Conservation (phyloP, 2,797 vertebrate genomes). For the Arrhamphus sclerolepis region DNA sequence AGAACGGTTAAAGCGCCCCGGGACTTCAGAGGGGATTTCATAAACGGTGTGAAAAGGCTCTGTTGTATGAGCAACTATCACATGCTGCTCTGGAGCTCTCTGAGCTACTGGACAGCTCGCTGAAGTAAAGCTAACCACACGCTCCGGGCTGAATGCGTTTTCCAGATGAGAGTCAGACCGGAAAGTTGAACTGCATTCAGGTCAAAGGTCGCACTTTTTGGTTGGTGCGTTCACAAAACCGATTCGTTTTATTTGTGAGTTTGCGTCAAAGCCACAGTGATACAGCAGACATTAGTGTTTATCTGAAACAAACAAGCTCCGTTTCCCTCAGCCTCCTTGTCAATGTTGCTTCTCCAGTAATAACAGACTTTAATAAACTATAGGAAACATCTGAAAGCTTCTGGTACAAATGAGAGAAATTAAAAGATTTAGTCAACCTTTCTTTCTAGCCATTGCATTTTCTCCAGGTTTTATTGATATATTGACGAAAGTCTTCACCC, state of each 20-base stretch:
- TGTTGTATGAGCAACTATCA: constrained; percentile 59
- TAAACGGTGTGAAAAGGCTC: constrained; percentile 51
- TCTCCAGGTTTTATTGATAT: too few species aligned
- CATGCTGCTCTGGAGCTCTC: constrained; percentile 48
- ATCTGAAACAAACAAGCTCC: too few species aligned
- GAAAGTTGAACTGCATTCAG: background rate
- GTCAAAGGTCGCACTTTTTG: background rate
- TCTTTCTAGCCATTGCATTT: too few species aligned
- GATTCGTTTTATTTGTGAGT: background rate
- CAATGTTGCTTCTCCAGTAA: too few species aligned
- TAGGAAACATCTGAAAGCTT: too few species aligned
- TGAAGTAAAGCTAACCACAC: too few species aligned
- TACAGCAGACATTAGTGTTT: background rate
- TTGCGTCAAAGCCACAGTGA: background rate
- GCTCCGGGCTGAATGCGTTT: background rate
- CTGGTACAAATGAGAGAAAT: too few species aligned
- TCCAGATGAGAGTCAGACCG: constrained; percentile 16
- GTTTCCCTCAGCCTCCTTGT: too few species aligned
- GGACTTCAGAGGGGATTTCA: constrained; percentile 50
- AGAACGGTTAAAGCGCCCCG: constrained; percentile 29
- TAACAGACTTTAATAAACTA: too few species aligned
- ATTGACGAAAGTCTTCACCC: too few species aligned
- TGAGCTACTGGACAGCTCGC: background rate
- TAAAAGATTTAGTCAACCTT: too few species aligned
- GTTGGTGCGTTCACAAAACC: background rate